Evolutionary conservation across 2,113 vertebrate species (phyloP).

Genomic region (Macaca nemestrina): DNA sequence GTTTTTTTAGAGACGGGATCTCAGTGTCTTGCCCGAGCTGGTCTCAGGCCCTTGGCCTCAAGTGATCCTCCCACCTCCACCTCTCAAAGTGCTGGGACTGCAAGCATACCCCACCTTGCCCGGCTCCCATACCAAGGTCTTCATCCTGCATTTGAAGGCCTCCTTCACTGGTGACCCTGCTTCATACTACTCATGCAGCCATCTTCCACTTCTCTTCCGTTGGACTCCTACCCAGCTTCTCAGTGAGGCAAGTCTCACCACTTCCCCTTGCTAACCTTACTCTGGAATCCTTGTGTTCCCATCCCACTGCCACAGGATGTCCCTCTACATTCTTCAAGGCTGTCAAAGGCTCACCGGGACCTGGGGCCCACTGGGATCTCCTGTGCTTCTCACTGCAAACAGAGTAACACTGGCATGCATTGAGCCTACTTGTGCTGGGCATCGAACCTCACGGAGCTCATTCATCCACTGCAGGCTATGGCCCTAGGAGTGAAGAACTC

Average conservation of each 20-base stretch:
- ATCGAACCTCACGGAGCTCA: rapidly evolving
- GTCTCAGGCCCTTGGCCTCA: neutral
- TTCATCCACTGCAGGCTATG: rapidly evolving
- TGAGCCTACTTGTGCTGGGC: rapidly evolving
- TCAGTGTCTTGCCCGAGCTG: neutral
- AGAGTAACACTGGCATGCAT: rapidly evolving
- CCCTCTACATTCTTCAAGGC: neutral
- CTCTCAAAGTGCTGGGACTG: neutral
- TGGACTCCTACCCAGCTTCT: rapidly evolving
- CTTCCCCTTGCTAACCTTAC: neutral
- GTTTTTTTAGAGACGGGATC: neutral
- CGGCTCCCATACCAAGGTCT: rapidly evolving
- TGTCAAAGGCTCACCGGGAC: rapidly evolving
- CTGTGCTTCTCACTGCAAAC: neutral
- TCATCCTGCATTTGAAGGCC: rapidly evolving
- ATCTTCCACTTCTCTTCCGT: rapidly evolving
- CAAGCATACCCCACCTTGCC: neutral
- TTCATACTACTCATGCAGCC: rapidly evolving
- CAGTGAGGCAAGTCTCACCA: neutral
- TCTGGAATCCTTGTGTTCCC: rapidly evolving
- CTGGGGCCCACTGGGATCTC: rapidly evolving
- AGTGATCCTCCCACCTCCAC: neutral
- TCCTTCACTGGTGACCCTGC: rapidly evolving
- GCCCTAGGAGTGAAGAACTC: neutral
- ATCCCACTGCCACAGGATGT: rapidly evolving